Conservation (phyloP, 2,797 vertebrate genomes). For the Philypnodon macrostomus region DNA sequence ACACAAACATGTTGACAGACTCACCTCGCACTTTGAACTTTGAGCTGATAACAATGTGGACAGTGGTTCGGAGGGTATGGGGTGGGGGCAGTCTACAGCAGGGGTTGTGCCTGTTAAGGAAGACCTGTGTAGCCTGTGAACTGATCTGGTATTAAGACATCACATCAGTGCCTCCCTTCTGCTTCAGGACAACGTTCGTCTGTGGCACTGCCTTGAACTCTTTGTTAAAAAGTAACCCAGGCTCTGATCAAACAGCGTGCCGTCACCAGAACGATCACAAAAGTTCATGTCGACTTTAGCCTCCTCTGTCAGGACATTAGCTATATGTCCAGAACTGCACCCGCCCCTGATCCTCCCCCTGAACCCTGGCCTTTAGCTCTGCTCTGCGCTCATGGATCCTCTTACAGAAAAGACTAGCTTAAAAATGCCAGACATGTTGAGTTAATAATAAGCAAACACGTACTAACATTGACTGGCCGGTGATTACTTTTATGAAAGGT, state of each 20-base stretch:
- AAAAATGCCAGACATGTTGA: not conserved
- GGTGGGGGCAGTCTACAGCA: conserved; percentile 9
- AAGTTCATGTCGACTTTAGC: conserved; percentile 48
- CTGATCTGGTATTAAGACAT: not conserved
- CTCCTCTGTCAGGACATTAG: conserved; percentile 9
- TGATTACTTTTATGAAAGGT: not conserved
- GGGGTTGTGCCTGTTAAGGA: conserved; percentile 18
- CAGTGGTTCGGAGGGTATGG: not conserved
- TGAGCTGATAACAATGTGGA: conserved; percentile 39
- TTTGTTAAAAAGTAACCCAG: conserved; percentile 67
- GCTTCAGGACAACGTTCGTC: conserved; percentile 3
- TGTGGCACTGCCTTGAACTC: conserved; percentile 31
- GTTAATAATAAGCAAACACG: not conserved
- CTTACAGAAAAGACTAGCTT: conserved; percentile 10
- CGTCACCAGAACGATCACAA: conserved; percentile 49
- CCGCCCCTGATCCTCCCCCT: conserved; percentile 44
- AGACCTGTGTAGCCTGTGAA: not conserved
- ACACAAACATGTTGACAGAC: conserved; percentile 3
- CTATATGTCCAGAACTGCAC: conserved; percentile 9
- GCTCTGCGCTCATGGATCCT: not conserved
- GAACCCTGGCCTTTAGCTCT: conserved; percentile 60
- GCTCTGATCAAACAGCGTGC: conserved; percentile 51
- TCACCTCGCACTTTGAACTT: conserved; percentile 47
- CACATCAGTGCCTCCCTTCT: not conserved
- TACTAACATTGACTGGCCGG: not conserved